Conservation (phyloP, 1,140 invertebrate species). For the Paraescarpia echinospica region DNA sequence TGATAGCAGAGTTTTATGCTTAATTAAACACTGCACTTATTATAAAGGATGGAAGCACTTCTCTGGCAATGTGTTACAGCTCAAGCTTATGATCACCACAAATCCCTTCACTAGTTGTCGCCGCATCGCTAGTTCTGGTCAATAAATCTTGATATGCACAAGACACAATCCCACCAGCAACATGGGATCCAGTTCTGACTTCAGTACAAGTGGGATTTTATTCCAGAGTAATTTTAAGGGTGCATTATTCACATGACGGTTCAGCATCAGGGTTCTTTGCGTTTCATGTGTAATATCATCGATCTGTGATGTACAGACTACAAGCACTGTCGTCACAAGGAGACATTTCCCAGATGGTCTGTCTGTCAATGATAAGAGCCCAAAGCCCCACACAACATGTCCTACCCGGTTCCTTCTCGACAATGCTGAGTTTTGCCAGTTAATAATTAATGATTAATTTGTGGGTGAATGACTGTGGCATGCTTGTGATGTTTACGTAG, state of each 20-base stretch:
- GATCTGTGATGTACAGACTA: neutral
- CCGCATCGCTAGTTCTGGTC: neutral
- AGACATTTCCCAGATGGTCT: neutral
- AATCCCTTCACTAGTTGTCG: neutral
- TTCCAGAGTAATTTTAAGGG: too few relatives aligned
- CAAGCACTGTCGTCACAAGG: neutral
- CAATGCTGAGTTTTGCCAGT: neutral
- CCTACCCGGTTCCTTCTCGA: neutral
- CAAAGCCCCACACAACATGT: neutral
- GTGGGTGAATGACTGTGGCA: neutral
- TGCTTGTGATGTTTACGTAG: neutral
- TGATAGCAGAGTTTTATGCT: neutral
- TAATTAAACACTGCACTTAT: neutral
- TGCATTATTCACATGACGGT: neutral
- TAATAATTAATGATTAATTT: neutral
- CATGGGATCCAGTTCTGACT: neutral
- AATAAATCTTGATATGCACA: neutral
- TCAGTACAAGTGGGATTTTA: neutral
- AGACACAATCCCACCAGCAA: neutral
- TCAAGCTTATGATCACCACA: neutral
- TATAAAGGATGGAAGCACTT: neutral
- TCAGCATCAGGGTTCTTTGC: neutral
- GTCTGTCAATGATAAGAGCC: neutral
- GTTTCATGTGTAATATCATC: neutral
- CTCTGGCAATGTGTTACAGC: neutral